A percentile compares a stretch with the other conserved stretches of the same genome.
Conservation (phyloP, 2,113 vertebrate genomes). For the Xiphorhynchus elegans region DNA sequence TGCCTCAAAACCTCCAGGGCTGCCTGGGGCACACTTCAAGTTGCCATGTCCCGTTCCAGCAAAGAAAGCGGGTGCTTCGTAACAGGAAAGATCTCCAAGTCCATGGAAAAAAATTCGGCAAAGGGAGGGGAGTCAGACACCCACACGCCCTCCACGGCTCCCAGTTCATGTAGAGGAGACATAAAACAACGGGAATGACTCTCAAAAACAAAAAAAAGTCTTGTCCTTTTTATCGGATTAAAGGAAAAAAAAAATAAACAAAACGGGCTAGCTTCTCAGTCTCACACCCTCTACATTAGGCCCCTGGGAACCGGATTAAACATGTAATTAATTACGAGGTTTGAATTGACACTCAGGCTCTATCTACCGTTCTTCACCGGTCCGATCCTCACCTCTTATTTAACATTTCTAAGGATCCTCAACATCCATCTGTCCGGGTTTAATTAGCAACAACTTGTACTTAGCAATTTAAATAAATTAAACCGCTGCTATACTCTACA, state of each 20-base stretch:
- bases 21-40: fast-evolving
- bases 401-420: background rate
- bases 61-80: fast-evolving
- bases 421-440: background rate
- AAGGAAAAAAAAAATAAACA: background rate
- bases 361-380: background rate
- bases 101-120: background rate
- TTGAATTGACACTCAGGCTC: background rate
- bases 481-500: background rate
- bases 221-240: background rate
- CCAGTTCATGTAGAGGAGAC: fast-evolving
- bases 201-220: background rate
- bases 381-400: background rate
- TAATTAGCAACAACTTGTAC: background rate
- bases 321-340: slow-evolving; percentile 34
- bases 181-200: background rate
- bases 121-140: background rate
- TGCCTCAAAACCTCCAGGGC: background rate
- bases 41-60: fast-evolving
- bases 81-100: fast-evolving
- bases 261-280: background rate
- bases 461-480: background rate
- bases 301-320: slow-evolving; percentile 33
- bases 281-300: slow-evolving; percentile 18
- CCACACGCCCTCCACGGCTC: background rate